A percentile compares a stretch with the other conserved stretches of the same genome.
phyloP scores from a whole-genome alignment of 2,113 vertebrate genomes.

The Pogona vitticeps region DNA sequence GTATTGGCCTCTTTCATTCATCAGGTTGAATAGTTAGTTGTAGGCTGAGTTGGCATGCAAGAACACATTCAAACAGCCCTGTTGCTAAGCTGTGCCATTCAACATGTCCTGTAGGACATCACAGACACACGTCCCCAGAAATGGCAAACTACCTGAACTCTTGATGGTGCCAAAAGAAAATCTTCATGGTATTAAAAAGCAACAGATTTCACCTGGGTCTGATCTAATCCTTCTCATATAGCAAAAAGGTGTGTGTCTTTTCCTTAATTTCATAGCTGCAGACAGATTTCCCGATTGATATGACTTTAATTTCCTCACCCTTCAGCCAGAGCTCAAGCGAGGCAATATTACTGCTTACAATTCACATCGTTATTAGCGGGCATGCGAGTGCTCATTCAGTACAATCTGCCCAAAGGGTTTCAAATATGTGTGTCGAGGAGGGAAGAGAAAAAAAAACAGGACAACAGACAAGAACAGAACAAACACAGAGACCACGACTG shows the following conservation, averaged over 20 bases:
- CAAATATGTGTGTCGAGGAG: slow-evolving; percentile 12
- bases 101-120: neutral
- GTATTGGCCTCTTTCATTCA: neutral
- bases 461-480: slow-evolving; percentile 30
- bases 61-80: neutral
- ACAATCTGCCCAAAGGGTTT: slow-evolving; percentile 50
- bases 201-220: slow-evolving; percentile 66
- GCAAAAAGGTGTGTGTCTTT: slow-evolving; percentile 27
- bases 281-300: slow-evolving; percentile 52
- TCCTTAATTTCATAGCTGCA: slow-evolving; percentile 63
- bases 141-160: slow-evolving; percentile 41
- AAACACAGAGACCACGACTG: neutral
- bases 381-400: slow-evolving; percentile 64
- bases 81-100: neutral
- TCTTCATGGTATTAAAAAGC: slow-evolving; percentile 58
- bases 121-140: slow-evolving; percentile 3
- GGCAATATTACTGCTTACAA: slow-evolving; percentile 22
- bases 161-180: slow-evolving; percentile 18
- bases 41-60: neutral
- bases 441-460: slow-evolving; percentile 25
- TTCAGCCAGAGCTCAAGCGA: slow-evolving; percentile 50
- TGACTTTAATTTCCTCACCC: slow-evolving; percentile 63
- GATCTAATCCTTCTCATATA: slow-evolving; percentile 57
- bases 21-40: neutral
- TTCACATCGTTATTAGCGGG: slow-evolving; percentile 66